phyloP scores from a whole-genome alignment of 2,888 invertebrate species.

The Gymnocheta viridis region DNA sequence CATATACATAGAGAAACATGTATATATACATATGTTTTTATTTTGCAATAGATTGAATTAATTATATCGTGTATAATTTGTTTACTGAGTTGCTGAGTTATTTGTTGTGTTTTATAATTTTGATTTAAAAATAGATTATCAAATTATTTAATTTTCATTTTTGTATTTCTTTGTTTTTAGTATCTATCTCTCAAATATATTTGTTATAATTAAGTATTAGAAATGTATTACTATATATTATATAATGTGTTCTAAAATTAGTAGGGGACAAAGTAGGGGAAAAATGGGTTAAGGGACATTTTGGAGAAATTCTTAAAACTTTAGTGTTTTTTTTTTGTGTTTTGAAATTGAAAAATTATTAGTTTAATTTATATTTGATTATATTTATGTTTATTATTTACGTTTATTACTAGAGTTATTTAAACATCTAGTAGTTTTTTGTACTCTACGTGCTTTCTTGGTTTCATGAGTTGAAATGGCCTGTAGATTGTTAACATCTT shows the following conservation, averaged over 20 bases:
- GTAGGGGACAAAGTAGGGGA: conserved; percentile 11
- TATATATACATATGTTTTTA: too few species aligned
- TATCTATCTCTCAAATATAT: conserved; percentile 61
- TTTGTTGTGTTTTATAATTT: conserved; percentile 58
- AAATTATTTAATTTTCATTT: conserved; percentile 65
- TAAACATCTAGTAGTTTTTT: conserved; percentile 82
- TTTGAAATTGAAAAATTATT: conserved; percentile 64
- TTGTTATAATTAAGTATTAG: conserved; percentile 53
- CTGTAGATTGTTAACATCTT: conserved; percentile 71
- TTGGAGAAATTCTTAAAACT: conserved; percentile 63
- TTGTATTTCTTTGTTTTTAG: conserved; percentile 37
- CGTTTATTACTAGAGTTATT: conserved; percentile 80
- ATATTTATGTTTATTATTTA: conserved; percentile 77
- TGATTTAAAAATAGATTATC: conserved; percentile 70
- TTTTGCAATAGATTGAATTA: conserved; percentile 30
- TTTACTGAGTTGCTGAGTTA: conserved; percentile 71
- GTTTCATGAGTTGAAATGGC: conserved; percentile 77
- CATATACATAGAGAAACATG: background rate
- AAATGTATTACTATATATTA: conserved; percentile 58
- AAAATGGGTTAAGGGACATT: conserved; percentile 27
- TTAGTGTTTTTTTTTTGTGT: conserved; percentile 50
- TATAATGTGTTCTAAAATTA: conserved; percentile 66
- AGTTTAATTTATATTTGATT: conserved; percentile 49
- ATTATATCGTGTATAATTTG: conserved; percentile 73
- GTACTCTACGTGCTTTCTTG: conserved; percentile 83